Evolutionary conservation across 2,113 vertebrate genomes (phyloP).

Genomic region (Nothocercus julius): DNA sequence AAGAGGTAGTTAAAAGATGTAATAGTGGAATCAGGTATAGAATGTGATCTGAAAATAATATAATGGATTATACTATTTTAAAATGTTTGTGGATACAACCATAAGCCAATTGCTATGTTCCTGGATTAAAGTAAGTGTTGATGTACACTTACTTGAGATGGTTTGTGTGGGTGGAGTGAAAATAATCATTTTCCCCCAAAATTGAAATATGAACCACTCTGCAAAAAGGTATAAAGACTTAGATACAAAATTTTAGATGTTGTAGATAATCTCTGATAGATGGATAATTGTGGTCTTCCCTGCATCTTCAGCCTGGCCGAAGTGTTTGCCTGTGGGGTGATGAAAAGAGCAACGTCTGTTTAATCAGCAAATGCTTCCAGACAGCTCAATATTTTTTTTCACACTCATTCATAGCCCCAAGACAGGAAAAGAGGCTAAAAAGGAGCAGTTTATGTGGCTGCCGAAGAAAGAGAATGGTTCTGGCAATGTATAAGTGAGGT

Average conservation of each 20-base stretch:
- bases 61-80: neutral
- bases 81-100: neutral
- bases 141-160: neutral
- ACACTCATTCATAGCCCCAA: neutral
- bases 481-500: neutral
- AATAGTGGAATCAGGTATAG: neutral
- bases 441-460: neutral
- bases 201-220: neutral
- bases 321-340: neutral
- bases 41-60: neutral
- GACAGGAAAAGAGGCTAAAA: neutral
- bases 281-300: neutral
- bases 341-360: neutral
- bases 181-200: neutral
- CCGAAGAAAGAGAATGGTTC: neutral
- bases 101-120: neutral
- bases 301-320: neutral
- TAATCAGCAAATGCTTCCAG: constrained; percentile 1
- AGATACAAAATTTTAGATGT: neutral
- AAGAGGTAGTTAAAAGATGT: neutral
- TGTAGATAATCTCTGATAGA: neutral
- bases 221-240: neutral
- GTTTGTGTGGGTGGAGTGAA: neutral
- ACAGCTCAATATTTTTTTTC: neutral
- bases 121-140: neutral